These are phyloP conservation scores for Gallinago stenura DNA, from an alignment of 2,797 vertebrate genomes.

Conservation along the genomic window DNA sequence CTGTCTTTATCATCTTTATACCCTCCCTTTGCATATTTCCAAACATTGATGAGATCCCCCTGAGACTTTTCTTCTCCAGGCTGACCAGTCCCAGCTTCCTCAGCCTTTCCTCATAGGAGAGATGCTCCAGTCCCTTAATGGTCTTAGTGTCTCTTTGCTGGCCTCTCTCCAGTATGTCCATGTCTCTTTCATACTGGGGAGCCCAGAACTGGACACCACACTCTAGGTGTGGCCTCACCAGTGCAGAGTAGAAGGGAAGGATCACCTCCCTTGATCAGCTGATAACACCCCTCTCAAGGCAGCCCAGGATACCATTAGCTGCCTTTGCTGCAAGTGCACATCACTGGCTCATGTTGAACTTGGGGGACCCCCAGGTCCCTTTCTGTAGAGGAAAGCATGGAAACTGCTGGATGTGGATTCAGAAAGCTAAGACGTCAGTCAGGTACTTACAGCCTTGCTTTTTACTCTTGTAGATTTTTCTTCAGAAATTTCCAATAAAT, in stretches of 20 bases:
- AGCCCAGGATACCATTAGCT: background rate
- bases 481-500: background rate
- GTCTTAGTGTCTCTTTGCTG: background rate
- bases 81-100: background rate
- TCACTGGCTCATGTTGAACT: accelerated
- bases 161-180: background rate
- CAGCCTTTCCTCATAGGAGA: background rate
- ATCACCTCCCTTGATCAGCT: background rate
- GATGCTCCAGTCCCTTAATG: background rate
- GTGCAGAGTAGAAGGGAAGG: background rate
- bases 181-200: background rate
- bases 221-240: background rate
- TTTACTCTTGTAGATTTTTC: background rate
- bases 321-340: background rate
- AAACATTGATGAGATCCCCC: background rate
- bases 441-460: background rate
- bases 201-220: background rate
- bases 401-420: background rate
- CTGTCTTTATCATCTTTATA: background rate
- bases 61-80: background rate
- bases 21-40: background rate
- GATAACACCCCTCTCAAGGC: background rate
- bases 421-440: background rate
- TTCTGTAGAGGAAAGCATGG: background rate
- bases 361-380: background rate